Evolutionary conservation across 2,888 invertebrate species (phyloP), one percentile per base, ranked within the genome.

Genomic region (Belgica antarctica): DNA sequence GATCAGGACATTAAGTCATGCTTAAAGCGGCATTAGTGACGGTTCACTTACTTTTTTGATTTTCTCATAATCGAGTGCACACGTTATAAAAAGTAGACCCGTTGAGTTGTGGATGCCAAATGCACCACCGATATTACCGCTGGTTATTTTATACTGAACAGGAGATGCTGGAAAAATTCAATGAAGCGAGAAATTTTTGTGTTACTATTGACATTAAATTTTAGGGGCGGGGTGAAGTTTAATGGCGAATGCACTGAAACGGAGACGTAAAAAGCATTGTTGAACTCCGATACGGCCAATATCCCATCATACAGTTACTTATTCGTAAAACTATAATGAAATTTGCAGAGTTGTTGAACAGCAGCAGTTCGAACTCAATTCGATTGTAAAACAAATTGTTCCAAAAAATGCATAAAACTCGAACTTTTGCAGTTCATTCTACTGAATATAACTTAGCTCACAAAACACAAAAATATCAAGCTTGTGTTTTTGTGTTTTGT

Each of bases 81-180:
- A 81, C 3, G 82, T 82, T 22, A 85, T 82, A 76, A 81, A 83
- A 71, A 85, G 83, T 70, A 83, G 83, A 22, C 85, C 84, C 15
- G 83, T 83, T 75, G 81, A 81, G 73, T 82, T 81, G 74, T 82
- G 81, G 65, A 84, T 82, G 46, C 81, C 82, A 74, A 84, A 84
- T 0, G 82, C 83, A 72, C 83, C 83, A 22, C 82, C 82, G 71
- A 80, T 76, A 75, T 84, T 84, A 65, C 84, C 84, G 72, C 80
- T 79, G 46, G 82, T 82, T 72, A 84, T 83, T 75, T 83, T 82
- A 76, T 84, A 85, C 59, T 82, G 81, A 74, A 85, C 80, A 73
- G 79, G 78, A 71, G 82, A 82, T 73, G 82, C 83, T 82, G 76
- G 22, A 76, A 75, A 72, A n/a, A n/a, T 62, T 62, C 59, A 47